These are phyloP conservation scores for Ivindomyrus marchei DNA, from an alignment of 2,113 vertebrate species.

Conservation along the genomic window DNA sequence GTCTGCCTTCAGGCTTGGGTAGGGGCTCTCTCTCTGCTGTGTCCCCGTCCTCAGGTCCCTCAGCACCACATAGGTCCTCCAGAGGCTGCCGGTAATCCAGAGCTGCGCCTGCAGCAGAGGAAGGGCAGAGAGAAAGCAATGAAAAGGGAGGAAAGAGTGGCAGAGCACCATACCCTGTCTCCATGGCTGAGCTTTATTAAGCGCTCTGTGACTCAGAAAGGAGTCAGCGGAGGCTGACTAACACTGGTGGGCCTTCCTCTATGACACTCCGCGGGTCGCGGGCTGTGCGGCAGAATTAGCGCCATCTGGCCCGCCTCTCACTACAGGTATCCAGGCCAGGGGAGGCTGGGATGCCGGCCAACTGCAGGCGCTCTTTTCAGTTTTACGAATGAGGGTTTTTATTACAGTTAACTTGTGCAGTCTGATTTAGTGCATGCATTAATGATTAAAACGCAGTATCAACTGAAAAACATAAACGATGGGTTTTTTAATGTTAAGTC, in stretches of 20 bases:
- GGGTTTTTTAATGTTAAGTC: neutral
- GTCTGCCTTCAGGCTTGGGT: constrained; percentile 64
- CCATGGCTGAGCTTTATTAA: neutral
- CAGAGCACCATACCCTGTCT: neutral
- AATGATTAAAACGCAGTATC: neutral
- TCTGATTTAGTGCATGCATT: neutral
- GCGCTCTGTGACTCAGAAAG: neutral
- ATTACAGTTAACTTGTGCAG: neutral
- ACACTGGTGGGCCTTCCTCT: neutral
- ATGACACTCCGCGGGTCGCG: neutral
- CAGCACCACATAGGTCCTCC: constrained; percentile 42
- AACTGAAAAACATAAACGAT: neutral
- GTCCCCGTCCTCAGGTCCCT: constrained; percentile 67
- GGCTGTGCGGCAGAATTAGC: neutral
- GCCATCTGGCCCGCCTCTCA: neutral
- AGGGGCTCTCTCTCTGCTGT: neutral
- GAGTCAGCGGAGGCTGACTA: neutral
- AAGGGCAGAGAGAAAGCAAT: neutral
- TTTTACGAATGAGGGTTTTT: neutral
- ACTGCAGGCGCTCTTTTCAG: neutral
- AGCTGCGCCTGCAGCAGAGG: constrained; percentile 50
- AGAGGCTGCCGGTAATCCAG: constrained; percentile 35
- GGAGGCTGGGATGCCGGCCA: neutral
- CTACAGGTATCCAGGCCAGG: neutral
- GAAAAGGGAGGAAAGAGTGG: neutral